phyloP scores from a whole-genome alignment of 2,113 vertebrate genomes.

The Amazona guildingii region DNA sequence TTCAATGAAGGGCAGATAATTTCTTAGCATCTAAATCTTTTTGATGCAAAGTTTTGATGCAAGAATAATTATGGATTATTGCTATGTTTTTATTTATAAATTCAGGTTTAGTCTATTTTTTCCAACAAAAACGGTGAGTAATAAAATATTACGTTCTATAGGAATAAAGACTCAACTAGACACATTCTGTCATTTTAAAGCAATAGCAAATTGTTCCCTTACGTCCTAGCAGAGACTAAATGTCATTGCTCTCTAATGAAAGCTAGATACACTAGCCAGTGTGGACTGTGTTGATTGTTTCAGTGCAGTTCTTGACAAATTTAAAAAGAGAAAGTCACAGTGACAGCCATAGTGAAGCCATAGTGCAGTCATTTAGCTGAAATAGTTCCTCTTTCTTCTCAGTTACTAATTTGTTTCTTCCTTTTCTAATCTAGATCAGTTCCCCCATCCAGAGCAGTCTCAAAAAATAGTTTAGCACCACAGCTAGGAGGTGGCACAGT shows the following conservation, averaged over 20 bases:
- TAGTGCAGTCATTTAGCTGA: background rate
- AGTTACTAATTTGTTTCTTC: background rate
- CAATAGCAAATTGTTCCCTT: background rate
- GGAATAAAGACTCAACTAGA: background rate
- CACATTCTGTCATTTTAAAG: background rate
- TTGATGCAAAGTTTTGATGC: background rate
- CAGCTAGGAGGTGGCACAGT: background rate
- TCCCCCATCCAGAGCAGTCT: background rate
- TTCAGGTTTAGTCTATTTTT: background rate
- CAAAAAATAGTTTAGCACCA: background rate
- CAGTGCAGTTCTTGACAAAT: background rate
- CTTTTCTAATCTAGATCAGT: background rate
- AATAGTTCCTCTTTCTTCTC: background rate
- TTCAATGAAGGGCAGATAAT: conserved; percentile 41
- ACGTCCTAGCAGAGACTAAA: background rate
- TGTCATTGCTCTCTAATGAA: background rate
- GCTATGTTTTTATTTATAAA: background rate
- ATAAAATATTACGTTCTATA: background rate
- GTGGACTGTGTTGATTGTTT: background rate
- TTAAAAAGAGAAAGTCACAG: background rate
- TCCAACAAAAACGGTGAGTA: background rate
- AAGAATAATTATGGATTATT: background rate
- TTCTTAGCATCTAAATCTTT: conserved; percentile 13
- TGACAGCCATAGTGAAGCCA: background rate
- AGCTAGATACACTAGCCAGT: background rate